Base-by-base conservation (phyloP, 2,888 invertebrate species). In the Ectropis crepuscularia region DNA sequence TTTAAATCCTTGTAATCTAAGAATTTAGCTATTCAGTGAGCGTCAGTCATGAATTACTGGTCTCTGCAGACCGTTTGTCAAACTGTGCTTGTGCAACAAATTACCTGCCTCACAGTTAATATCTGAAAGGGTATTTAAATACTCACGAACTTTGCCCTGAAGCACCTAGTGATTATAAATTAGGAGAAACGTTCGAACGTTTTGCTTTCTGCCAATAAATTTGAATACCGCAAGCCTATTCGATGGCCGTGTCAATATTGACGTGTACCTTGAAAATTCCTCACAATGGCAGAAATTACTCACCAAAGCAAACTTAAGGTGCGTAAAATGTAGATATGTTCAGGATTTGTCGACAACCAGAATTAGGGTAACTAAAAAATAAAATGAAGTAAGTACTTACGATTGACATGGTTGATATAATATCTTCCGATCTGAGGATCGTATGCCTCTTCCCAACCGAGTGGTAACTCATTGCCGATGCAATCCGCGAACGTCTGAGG, bases 401-500 rank as follows among this genome's bases (percentile, higher is more conserved):
- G 98, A 90, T 96, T 97, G 90, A 97, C 96, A 94, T 99, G 99
- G 94, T 99, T 98, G 92, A 98, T 98, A 93, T 97, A 99, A 93
- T 99, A 99, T 72, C 97, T 96, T 74, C 99, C 99, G 85, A 99
- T 97, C 89, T 97, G 97, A 74, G 96, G 96, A 91, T 99, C 98
- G 90, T 96, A 98, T 53, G 97, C 96, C 94, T 98, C 98, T 91
- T 99, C 99, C 99, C 99, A 99, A 72, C 99, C 99, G 81, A 98
- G 95, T 53, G 99, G 99, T 86, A 99, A 91, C 91, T 99, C 99
- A 94, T 99, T 98, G 82, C 98, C 99, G 85, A 98, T 97, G 93
- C 99, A 99, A 91, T 99, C 99, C 78, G 99, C 98, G 93, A 99
- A 99, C 66, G 97, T 96, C 90, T 98, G 97, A 67, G 99, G 99